A percentile compares a stretch with the other conserved stretches of the same genome.
These are phyloP conservation scores for Amitus sp. DNA, from an alignment of 2,888 invertebrate genomes.

Conservation along the genomic window DNA sequence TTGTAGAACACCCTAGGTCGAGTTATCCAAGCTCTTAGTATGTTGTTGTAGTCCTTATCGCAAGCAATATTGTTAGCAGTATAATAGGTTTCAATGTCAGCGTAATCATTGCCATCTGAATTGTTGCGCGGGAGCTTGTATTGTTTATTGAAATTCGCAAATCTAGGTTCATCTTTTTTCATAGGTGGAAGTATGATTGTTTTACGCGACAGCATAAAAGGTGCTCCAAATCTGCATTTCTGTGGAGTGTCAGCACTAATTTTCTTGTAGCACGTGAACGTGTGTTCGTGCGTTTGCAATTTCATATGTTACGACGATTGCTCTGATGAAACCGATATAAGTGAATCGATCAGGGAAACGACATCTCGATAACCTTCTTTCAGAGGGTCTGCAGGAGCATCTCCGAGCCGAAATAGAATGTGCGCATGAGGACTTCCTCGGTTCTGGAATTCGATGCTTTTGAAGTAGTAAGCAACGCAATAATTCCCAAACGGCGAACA, in stretches of 20 bases:
- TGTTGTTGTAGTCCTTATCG: conserved; percentile 4
- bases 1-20: conserved; percentile 41
- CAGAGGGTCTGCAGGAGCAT: conserved; percentile 47
- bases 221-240: conserved; percentile 55
- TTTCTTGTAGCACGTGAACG: conserved; percentile 50
- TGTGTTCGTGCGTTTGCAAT: conserved; percentile 49
- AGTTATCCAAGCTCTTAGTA: conserved; percentile 43
- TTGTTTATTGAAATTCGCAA: neutral
- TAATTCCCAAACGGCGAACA: conserved; percentile 52
- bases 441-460: conserved; percentile 61
- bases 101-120: conserved; percentile 39
- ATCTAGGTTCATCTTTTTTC: neutral
- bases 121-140: neutral
- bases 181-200: conserved; percentile 46
- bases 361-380: conserved; percentile 33
- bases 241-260: conserved; percentile 31
- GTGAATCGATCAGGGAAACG: conserved; percentile 45
- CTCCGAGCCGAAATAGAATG: conserved; percentile 59
- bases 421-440: conserved; percentile 61
- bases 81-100: conserved; percentile 9
- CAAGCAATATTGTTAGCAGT: neutral
- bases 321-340: conserved; percentile 45
- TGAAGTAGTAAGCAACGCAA: conserved; percentile 47
- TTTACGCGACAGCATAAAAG: conserved; percentile 46
- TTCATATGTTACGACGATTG: conserved; percentile 45